Conservation (phyloP, 2,113 vertebrate genomes). For the Nibea coibor region DNA sequence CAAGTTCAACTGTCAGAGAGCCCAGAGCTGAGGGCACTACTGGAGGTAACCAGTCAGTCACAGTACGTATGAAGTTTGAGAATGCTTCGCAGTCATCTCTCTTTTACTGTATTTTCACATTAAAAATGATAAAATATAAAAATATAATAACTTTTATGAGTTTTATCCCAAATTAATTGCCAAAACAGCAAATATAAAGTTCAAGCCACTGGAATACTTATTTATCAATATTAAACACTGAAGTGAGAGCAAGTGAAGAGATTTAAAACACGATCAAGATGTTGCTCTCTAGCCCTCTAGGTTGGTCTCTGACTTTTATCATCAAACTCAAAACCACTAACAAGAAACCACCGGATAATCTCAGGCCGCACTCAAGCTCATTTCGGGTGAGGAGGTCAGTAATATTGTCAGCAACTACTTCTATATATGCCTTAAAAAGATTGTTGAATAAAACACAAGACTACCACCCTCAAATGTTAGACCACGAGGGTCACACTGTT, state of each 20-base stretch:
- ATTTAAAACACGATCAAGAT: neutral
- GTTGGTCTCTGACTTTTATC: neutral
- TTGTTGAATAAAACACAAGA: neutral
- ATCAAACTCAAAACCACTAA: neutral
- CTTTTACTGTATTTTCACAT: no score
- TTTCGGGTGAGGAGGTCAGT: neutral
- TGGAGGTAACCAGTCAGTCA: constrained; percentile 32
- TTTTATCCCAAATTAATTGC: neutral
- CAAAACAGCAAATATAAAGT: neutral
- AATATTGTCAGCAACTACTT: neutral
- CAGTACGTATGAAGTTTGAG: neutral
- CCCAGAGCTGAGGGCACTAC: constrained; percentile 12
- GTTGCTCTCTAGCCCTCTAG: neutral
- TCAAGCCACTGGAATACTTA: neutral
- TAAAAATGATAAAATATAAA: no score
- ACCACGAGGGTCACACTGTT: neutral
- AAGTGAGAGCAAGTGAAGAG: neutral
- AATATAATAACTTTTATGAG: neutral
- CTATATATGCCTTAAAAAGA: neutral
- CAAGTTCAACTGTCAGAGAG: constrained; percentile 33
- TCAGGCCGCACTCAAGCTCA: neutral
- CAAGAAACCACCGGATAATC: neutral
- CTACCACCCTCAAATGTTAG: constrained; percentile 1
- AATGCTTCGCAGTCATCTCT: neutral
- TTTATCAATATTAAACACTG: no score